Conservation (phyloP, 2,113 vertebrate genomes). For the Planiliza haematocheilus region DNA sequence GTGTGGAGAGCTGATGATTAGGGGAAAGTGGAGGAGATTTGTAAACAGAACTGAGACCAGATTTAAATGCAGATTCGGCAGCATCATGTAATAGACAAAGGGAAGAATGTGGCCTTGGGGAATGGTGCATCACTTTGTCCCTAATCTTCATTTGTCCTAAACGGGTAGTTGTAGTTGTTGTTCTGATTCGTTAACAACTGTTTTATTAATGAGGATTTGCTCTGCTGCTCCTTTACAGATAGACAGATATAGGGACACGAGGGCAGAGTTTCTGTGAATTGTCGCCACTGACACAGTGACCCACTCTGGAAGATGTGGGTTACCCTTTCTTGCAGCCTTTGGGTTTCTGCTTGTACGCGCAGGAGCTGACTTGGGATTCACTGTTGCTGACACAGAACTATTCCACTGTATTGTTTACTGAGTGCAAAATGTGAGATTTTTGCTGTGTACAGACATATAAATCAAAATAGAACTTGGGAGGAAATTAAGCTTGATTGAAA, state of each 20-base stretch:
- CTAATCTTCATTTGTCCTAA: conserved; percentile 8
- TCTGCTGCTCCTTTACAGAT: background rate
- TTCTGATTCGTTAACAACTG: conserved; percentile 22
- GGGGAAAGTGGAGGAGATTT: conserved; percentile 3
- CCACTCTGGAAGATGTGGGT: conserved; percentile 71
- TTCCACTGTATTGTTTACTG: conserved; percentile 17
- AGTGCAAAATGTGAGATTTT: background rate
- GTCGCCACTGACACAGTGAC: conserved; percentile 75
- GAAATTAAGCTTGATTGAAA: background rate
- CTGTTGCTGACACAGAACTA: conserved; percentile 22
- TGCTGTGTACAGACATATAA: background rate
- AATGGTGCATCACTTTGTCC: conserved; percentile 8
- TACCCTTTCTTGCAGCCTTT: conserved; percentile 45
- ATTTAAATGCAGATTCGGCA: conserved; percentile 21
- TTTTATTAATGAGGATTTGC: conserved; percentile 50
- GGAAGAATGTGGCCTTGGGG: conserved; percentile 1
- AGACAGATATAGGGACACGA: conserved; percentile 7
- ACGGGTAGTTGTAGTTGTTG: conserved; percentile 3
- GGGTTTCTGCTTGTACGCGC: conserved; percentile 33
- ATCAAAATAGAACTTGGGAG: background rate
- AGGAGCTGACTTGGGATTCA: conserved; percentile 38
- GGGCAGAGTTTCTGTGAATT: conserved; percentile 32
- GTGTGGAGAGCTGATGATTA: background rate
- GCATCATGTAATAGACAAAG: conserved; percentile 2
- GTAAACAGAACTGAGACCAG: conserved; percentile 4